Evolutionary conservation across 2,888 invertebrate genomes (phyloP).

Genomic region (Limenitis camilla): DNA sequence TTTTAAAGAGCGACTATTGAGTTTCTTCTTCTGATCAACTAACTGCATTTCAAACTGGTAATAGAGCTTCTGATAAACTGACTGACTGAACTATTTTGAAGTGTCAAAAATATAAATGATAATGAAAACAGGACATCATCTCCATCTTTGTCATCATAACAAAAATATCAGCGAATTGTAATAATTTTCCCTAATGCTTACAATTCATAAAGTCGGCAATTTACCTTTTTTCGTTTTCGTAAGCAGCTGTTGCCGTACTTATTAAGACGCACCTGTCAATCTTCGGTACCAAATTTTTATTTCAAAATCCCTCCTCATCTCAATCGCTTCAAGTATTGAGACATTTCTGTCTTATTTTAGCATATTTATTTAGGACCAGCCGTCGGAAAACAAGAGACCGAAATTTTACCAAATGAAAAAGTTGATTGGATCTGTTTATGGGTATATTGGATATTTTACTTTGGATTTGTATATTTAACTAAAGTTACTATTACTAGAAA

Average conservation of each 20-base stretch:
- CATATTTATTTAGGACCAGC: constrained; percentile 55
- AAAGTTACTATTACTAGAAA: too few species aligned
- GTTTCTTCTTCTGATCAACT: too few species aligned
- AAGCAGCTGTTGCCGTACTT: constrained; percentile 64
- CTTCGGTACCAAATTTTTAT: constrained; percentile 62
- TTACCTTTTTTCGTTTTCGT: constrained; percentile 67
- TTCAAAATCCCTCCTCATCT: constrained; percentile 53
- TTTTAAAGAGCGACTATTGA: too few species aligned
- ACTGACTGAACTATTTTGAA: too few species aligned
- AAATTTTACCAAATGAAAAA: constrained; percentile 46
- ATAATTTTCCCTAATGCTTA: constrained; percentile 28
- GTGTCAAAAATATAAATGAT: too few species aligned
- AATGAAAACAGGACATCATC: background rate
- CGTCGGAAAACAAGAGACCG: constrained; percentile 32
- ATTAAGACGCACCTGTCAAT: constrained; percentile 76
- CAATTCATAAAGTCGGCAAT: constrained; percentile 49
- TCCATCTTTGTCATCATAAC: background rate
- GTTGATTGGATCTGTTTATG: constrained; percentile 47
- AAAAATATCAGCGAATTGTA: constrained; percentile 20
- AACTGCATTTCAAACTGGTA: too few species aligned
- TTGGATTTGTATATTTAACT: too few species aligned
- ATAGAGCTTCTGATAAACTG: too few species aligned
- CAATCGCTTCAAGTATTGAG: constrained; percentile 51
- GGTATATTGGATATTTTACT: background rate
- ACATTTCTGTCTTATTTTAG: constrained; percentile 49